Evolutionary conservation across 2,797 vertebrate genomes (phyloP).

Genomic region (Microcaecilia unicolor): DNA sequence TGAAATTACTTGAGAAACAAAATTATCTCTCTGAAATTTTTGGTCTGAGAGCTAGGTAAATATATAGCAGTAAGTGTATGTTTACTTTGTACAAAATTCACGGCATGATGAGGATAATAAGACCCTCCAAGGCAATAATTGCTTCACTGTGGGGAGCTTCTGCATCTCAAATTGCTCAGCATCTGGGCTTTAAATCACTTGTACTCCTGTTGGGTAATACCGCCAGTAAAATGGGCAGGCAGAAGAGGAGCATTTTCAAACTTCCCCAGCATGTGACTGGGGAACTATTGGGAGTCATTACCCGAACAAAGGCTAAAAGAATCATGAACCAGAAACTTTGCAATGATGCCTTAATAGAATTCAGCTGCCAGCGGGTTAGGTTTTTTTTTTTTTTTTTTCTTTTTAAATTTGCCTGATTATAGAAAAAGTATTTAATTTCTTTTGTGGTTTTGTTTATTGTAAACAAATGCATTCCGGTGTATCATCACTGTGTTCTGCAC

Average conservation of each 20-base stretch:
- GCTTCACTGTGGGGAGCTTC: conserved; percentile 40
- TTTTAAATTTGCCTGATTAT: neutral
- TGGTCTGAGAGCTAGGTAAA: conserved; percentile 25
- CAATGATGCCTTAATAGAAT: conserved; percentile 20
- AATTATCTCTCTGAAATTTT: neutral
- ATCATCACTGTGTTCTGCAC: too few species aligned
- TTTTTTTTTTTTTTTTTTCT: too few species aligned
- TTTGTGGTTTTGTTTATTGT: too few species aligned
- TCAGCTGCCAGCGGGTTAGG: conserved; percentile 8
- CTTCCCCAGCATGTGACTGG: conserved; percentile 29
- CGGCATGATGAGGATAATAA: conserved; percentile 47
- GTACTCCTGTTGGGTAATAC: conserved; percentile 37
- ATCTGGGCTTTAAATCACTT: conserved; percentile 51
- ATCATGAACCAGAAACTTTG: conserved; percentile 25
- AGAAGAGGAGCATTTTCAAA: conserved; percentile 45
- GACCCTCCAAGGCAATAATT: conserved; percentile 53
- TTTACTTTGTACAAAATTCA: conserved; percentile 44
- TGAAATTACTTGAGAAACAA: too few species aligned
- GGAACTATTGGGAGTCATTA: conserved; percentile 36
- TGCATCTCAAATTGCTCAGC: conserved; percentile 51
- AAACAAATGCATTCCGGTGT: too few species aligned
- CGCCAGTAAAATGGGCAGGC: conserved; percentile 36
- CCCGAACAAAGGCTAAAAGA: conserved; percentile 26
- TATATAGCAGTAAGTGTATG: conserved; percentile 32
- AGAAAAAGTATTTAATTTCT: neutral